These are phyloP conservation scores for Gymnorhina tibicen DNA, from an alignment of 2,113 vertebrate genomes.

Conservation along the genomic window DNA sequence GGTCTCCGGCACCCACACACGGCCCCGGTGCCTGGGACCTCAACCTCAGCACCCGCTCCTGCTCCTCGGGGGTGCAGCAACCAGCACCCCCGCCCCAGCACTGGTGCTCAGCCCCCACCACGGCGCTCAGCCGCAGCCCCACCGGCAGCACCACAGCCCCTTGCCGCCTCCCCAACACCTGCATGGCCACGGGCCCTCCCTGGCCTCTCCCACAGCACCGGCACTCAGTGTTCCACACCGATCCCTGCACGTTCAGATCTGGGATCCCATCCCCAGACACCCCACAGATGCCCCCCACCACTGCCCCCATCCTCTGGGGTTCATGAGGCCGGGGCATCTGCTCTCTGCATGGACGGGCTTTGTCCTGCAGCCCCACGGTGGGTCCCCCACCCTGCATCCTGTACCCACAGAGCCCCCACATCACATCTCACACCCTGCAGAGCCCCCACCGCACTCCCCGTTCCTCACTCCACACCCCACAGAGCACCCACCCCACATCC, in stretches of 20 bases:
- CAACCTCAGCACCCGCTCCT: not conserved
- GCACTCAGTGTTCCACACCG: accelerated
- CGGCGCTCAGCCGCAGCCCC: accelerated
- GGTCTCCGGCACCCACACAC: not conserved
- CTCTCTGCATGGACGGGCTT: accelerated
- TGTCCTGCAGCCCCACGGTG: no score
- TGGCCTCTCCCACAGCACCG: not conserved
- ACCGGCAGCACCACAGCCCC: not conserved
- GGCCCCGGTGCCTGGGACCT: not conserved
- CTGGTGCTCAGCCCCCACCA: not conserved
- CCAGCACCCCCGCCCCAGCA: accelerated
- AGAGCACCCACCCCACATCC: not conserved
- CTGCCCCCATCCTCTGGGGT: accelerated
- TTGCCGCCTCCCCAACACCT: not conserved
- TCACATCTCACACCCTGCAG: not conserved
- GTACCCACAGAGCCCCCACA: not conserved
- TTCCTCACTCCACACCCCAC: not conserved
- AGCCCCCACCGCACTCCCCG: not conserved
- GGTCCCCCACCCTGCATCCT: not conserved
- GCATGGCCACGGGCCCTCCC: accelerated
- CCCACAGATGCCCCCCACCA: not conserved
- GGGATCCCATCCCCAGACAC: not conserved
- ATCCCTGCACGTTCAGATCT: accelerated
- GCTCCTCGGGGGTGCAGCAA: not conserved
- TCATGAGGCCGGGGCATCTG: accelerated